These are phyloP conservation scores for Pomacea maculata DNA, from an alignment of 1,140 invertebrate genomes.

Conservation along the genomic window DNA sequence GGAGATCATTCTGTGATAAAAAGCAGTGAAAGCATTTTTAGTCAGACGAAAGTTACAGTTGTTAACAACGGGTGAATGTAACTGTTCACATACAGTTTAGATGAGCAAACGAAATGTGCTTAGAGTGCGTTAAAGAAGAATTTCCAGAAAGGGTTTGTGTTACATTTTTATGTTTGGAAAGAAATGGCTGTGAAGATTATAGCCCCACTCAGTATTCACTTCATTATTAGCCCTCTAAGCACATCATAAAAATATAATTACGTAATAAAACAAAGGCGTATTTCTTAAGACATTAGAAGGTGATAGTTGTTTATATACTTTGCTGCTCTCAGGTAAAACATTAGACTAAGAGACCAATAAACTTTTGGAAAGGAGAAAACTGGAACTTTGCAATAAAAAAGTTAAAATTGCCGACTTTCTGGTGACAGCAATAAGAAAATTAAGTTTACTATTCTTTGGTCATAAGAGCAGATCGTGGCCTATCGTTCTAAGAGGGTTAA, in stretches of 20 bases:
- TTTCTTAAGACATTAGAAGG: not conserved
- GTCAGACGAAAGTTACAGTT: not conserved
- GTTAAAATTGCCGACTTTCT: no score
- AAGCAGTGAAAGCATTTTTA: not conserved
- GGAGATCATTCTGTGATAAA: not conserved
- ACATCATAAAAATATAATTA: not conserved
- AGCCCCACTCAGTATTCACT: not conserved
- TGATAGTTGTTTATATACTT: no score
- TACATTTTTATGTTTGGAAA: not conserved
- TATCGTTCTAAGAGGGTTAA: no score
- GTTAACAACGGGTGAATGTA: not conserved
- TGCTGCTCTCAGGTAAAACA: no score
- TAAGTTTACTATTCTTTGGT: no score
- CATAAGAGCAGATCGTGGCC: no score
- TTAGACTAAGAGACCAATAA: no score
- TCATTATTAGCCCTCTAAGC: no score
- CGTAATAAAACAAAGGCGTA: not conserved
- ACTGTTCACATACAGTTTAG: not conserved
- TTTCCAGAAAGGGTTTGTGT: constrained; percentile 29
- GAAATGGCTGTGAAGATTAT: not conserved
- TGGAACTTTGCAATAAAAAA: no score
- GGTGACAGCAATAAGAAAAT: no score
- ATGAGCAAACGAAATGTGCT: constrained; percentile 19
- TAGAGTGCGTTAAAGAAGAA: constrained; percentile 35
- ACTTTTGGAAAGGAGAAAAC: no score